These are phyloP conservation scores for Cantharis lateralis DNA, from an alignment of 2,888 invertebrate species.

Conservation along the genomic window DNA sequence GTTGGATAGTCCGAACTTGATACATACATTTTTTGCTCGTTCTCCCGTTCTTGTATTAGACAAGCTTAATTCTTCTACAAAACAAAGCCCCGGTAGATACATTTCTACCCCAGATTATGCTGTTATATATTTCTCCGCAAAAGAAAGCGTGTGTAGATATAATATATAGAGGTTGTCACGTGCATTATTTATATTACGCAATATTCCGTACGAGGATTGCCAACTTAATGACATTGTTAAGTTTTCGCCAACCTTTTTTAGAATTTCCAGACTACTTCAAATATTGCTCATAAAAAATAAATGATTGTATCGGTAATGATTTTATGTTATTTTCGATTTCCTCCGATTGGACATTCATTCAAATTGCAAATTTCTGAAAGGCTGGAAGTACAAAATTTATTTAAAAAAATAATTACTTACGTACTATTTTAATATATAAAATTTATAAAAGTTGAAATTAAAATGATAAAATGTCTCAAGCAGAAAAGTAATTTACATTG, in stretches of 20 bases:
- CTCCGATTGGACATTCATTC: background rate
- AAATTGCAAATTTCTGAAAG: background rate
- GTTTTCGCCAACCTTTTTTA: constrained; percentile 23
- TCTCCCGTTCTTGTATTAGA: constrained; percentile 49
- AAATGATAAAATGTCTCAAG: background rate
- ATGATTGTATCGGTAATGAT: background rate
- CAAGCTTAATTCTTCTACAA: constrained; percentile 54
- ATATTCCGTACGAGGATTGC: constrained; percentile 47
- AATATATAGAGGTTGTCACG: constrained; percentile 53
- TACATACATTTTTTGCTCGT: constrained; percentile 28
- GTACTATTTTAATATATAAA: background rate
- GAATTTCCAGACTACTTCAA: constrained; percentile 14
- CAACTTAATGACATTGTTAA: constrained; percentile 51
- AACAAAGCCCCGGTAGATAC: constrained; percentile 53
- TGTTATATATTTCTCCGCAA: constrained; percentile 50
- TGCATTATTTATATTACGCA: constrained; percentile 53
- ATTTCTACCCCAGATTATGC: constrained; percentile 54
- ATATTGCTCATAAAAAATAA: constrained; percentile 1
- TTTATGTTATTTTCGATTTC: background rate
- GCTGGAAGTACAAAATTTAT: background rate
- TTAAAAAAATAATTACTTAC: background rate
- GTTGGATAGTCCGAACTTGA: constrained; percentile 25
- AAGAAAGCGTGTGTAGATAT: constrained; percentile 50
- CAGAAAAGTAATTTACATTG: background rate
- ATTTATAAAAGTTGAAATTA: background rate